Percentiles rank a stretch among this genome's conserved stretches.
These are phyloP conservation scores for Poeciliopsis gracilis DNA, from an alignment of 2,797 vertebrate genomes.

Conservation along the genomic window DNA sequence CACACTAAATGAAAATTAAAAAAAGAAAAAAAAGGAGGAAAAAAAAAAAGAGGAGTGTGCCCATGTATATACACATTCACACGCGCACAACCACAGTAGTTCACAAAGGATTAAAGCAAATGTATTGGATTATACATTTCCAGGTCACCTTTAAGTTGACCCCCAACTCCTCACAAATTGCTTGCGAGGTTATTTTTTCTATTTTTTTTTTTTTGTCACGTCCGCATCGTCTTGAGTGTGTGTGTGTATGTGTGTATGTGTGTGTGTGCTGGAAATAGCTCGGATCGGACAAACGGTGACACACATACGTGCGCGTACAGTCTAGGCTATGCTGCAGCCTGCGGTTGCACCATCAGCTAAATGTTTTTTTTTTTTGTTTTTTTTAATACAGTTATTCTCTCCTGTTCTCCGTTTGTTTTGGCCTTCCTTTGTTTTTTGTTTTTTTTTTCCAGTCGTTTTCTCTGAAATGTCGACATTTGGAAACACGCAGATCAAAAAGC, in stretches of 20 bases:
- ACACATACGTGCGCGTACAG: slow-evolving; percentile 22
- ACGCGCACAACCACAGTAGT: slow-evolving; percentile 80
- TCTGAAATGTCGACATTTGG: slow-evolving; percentile 89
- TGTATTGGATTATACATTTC: slow-evolving; percentile 82
- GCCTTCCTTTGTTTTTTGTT: not conserved
- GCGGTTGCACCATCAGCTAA: slow-evolving; percentile 85
- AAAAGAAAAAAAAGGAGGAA: slow-evolving; percentile 40
- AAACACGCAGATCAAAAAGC: slow-evolving; percentile 89
- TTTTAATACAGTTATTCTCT: slow-evolving; percentile 84
- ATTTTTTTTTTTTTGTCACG: slow-evolving; percentile 68
- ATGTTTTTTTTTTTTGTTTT: slow-evolving; percentile 67
- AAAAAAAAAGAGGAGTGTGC: slow-evolving; percentile 67
- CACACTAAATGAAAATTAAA: slow-evolving; percentile 70
- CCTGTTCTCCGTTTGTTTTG: slow-evolving; percentile 3
- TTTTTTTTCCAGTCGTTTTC: slow-evolving; percentile 39
- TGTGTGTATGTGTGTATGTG: slow-evolving; percentile 24
- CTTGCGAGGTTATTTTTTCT: slow-evolving; percentile 56
- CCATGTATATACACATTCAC: slow-evolving; percentile 80
- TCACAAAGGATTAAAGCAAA: slow-evolving; percentile 83
- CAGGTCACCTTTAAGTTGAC: slow-evolving; percentile 78
- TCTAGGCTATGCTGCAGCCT: slow-evolving; percentile 77
- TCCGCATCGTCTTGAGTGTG: slow-evolving; percentile 67
- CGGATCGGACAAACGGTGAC: slow-evolving; percentile 38
- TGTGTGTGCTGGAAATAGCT: slow-evolving; percentile 31
- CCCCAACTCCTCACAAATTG: slow-evolving; percentile 77